Base-by-base conservation (phyloP, 1,140 invertebrate genomes). In the Drosophila mayri region DNA sequence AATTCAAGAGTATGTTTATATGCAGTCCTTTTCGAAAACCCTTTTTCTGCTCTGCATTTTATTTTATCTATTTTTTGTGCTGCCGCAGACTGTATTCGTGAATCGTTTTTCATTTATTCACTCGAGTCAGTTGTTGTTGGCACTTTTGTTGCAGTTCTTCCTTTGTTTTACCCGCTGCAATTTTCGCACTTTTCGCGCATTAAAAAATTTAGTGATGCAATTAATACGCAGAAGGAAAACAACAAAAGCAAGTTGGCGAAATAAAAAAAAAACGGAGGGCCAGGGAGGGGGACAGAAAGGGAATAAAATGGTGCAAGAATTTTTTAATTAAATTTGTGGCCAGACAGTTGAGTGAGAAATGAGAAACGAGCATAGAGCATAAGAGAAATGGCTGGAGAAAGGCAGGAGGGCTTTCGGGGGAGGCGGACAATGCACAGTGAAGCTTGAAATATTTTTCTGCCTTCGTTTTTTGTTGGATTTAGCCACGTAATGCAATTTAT, bases 261-360 rank as follows among this genome's bases (percentile, higher is more conserved):
- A 65, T n/a, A 47, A 25, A 18, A 58, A 43, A 55, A 30, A 47
- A 22, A 3, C 0, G 43, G 25, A 14, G 8, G 8, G 22, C 8
- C 14, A 35, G 16, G 41, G 22, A n/a, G 28, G 10, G 25, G 46
- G 16, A 30, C 38, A 64, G 52, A 44, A 66, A 78, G 35, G 40
- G 68, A 79, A 76, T 76, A 85, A 87, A 88, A 84, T 87, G 77
- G 61, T 90, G 84, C 76, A 87, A 84, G 84, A 87, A 87, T 87
- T 87, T 86, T 87, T 87, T 87, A 87, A 87, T 87, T 87, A 87
- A 87, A 87, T 84, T 87, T 87, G 84, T 67, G 84, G 84, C 84
- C 62, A 87, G 85, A 87, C 85, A 88, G 80, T 57, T 80, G 73
- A 87, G 80, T 90, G 84, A 90, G 80, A 90, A 87, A 90, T 84